Conservation (phyloP, 2,797 vertebrate genomes). For the Iguana delicatissima region DNA sequence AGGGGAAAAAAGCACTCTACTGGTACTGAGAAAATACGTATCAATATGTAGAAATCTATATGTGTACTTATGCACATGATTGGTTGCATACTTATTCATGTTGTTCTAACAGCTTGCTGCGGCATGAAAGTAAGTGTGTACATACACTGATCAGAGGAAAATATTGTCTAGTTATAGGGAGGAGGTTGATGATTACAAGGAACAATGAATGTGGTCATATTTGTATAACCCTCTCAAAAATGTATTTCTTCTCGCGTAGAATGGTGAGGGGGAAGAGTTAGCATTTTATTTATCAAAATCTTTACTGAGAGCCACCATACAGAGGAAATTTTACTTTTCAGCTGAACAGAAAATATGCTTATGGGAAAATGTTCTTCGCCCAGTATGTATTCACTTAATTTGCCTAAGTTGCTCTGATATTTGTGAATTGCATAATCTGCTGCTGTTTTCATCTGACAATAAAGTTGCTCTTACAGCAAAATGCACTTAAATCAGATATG, state of each 20-base stretch:
- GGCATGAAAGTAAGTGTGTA: no score
- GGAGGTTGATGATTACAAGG: no score
- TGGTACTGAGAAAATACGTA: no score
- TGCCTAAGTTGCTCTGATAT: slow-evolving; percentile 30
- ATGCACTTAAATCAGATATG: slow-evolving; percentile 19
- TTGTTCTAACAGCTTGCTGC: no score
- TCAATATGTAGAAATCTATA: no score
- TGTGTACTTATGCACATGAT: no score
- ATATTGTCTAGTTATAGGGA: no score
- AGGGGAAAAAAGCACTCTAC: no score
- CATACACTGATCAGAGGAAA: no score
- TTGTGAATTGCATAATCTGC: not conserved
- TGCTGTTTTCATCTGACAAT: slow-evolving; percentile 14
- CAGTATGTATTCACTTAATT: not conserved
- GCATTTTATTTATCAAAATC: not conserved
- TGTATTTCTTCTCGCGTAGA: not conserved
- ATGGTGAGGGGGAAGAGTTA: no score
- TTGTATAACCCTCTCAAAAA: not conserved
- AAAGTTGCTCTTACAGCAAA: slow-evolving; percentile 3
- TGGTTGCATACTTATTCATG: no score
- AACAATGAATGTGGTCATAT: no score
- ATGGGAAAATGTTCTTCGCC: slow-evolving; percentile 3
- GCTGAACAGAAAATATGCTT: slow-evolving; percentile 14
- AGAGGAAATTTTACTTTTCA: not conserved
- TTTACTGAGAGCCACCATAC: not conserved